phyloP scores from a whole-genome alignment of 53 echinoderm and acorn worm genomes.

The Hippasteria phrygiana region DNA sequence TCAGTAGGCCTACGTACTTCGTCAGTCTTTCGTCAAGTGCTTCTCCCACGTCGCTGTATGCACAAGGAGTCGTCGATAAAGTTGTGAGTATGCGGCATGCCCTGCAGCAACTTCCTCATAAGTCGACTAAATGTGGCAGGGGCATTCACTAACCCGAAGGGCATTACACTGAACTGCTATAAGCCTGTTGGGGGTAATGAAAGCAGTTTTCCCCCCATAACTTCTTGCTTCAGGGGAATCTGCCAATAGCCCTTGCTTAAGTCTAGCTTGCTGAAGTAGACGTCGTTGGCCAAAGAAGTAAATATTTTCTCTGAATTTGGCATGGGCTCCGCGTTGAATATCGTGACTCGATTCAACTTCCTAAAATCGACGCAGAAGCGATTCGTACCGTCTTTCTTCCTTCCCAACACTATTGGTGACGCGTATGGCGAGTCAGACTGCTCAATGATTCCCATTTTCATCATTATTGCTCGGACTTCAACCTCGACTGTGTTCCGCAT shows the following conservation, averaged over 20 bases:
- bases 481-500: constrained; percentile 16
- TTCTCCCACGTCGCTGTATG: constrained; percentile 35
- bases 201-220: constrained; percentile 16
- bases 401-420: constrained; percentile 27
- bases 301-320: constrained; percentile 59
- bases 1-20: too few relatives aligned
- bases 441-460: constrained; percentile 54
- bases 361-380: constrained; percentile 31
- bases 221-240: constrained; percentile 40
- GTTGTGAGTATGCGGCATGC: constrained; percentile 33
- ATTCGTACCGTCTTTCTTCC: constrained; percentile 44
- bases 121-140: constrained; percentile 56
- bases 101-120: constrained; percentile 44
- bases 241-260: constrained; percentile 75
- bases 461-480: too few relatives aligned
- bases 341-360: constrained; percentile 39
- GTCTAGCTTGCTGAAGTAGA: constrained; percentile 63
- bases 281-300: constrained; percentile 38
- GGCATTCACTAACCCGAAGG: constrained; percentile 64
- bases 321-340: constrained; percentile 57
- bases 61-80: constrained; percentile 63
- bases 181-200: constrained; percentile 23
- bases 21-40: constrained; percentile 7
- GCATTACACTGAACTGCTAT: constrained; percentile 55
- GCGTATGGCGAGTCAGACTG: constrained; percentile 13